These are phyloP conservation scores for Rhopilema esculentum DNA, from an alignment of 30 jellyfish, hydroid and myxozoan genomes.

Conservation along the genomic window DNA sequence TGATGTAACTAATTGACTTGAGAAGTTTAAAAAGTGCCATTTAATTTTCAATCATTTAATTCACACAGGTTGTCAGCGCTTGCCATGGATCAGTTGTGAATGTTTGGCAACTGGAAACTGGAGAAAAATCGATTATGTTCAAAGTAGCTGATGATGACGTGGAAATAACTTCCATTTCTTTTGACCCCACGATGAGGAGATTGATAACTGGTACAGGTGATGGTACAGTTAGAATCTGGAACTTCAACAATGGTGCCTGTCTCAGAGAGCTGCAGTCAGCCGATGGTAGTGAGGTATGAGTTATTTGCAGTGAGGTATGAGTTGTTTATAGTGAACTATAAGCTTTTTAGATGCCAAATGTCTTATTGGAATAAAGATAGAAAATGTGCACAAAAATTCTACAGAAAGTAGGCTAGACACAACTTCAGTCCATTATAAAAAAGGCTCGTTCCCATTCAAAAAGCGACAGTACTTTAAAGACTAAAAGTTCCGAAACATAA, in stretches of 20 bases:
- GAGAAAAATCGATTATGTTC: conserved; percentile 88
- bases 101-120: conserved; percentile 94
- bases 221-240: conserved; percentile 90
- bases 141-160: conserved; percentile 83
- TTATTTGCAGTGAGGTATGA: not conserved
- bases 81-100: conserved; percentile 91
- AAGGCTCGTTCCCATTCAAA: too few species aligned
- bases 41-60: not conserved
- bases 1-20: too few species aligned
- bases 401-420: too few species aligned
- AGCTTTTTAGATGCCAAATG: too few species aligned
- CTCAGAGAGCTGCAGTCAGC: conserved; percentile 67
- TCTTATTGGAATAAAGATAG: too few species aligned
- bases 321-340: not conserved
- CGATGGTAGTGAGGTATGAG: conserved; percentile 82
- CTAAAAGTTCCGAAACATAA: too few species aligned
- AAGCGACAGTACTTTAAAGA: too few species aligned
- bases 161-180: conserved; percentile 92
- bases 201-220: conserved; percentile 90
- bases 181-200: conserved; percentile 88
- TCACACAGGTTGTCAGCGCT: conserved; percentile 93
- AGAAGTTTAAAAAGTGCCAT: too few species aligned
- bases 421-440: too few species aligned
- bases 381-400: too few species aligned
- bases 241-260: conserved; percentile 94